Conservation (phyloP, 2,888 invertebrate genomes). For the Oscheius onirici region DNA sequence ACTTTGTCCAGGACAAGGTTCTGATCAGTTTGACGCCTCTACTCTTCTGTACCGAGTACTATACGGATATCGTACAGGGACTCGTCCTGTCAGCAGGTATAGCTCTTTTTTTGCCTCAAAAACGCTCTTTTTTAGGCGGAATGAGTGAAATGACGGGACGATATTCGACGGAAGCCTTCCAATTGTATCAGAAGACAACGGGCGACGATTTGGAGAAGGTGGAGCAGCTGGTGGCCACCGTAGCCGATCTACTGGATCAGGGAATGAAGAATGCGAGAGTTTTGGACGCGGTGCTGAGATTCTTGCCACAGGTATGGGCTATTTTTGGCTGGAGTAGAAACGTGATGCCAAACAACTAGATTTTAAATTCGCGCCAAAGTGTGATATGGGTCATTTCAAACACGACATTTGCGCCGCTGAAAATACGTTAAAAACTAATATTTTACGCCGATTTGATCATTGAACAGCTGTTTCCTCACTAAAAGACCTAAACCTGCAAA, state of each 20-base stretch:
- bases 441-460: no score
- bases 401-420: no score
- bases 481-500: no score
- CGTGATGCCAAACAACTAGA: no score
- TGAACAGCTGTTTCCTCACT: no score
- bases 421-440: no score
- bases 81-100: slow-evolving; percentile 30
- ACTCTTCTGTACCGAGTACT: slow-evolving; percentile 27
- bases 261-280: slow-evolving; percentile 25
- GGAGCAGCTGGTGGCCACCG: slow-evolving; percentile 18
- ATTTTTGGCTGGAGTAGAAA: no score
- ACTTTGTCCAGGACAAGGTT: slow-evolving; percentile 33
- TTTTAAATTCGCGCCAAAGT: no score
- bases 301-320: slow-evolving; percentile 35
- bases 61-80: slow-evolving; percentile 17
- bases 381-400: no score
- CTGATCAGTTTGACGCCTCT: slow-evolving; percentile 33
- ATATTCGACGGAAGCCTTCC: slow-evolving; percentile 23
- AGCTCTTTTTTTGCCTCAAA: no score
- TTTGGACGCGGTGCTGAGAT: slow-evolving; percentile 20
- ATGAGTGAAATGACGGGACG: slow-evolving; percentile 32
- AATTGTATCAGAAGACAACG: slow-evolving; percentile 17
- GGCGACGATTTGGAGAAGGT: slow-evolving; percentile 12
- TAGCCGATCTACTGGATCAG: slow-evolving; percentile 16
- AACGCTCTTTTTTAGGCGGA: slow-evolving; percentile 34